Evolutionary conservation across 2,888 invertebrate species (phyloP).

Genomic region (Micoletzkya japonica): DNA sequence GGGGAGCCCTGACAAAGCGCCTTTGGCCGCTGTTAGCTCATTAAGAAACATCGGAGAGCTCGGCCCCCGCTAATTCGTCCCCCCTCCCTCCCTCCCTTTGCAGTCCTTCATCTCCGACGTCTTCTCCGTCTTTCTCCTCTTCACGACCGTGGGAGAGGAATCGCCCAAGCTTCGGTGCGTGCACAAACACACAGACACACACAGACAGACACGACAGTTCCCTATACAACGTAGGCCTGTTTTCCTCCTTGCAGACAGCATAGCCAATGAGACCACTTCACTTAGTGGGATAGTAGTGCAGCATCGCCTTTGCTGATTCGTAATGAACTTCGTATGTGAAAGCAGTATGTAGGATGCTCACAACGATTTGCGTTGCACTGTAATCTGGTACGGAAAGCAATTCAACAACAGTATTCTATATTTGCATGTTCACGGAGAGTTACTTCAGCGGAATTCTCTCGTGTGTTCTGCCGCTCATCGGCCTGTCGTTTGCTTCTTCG

Average conservation of each 20-base stretch:
- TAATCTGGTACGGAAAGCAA: too few species aligned
- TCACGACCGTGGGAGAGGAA: constrained; percentile 54
- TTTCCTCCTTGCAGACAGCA: too few species aligned
- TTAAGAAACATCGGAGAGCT: background rate
- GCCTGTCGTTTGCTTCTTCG: constrained; percentile 47
- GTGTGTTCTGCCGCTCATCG: constrained; percentile 44
- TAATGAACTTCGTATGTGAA: too few species aligned
- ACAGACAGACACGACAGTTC: background rate
- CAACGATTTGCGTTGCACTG: too few species aligned
- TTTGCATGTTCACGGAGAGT: background rate
- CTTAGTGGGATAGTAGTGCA: too few species aligned
- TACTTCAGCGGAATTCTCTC: constrained; percentile 43
- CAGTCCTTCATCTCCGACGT: constrained; percentile 59
- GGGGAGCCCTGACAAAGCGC: too few species aligned
- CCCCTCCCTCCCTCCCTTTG: constrained; percentile 12
- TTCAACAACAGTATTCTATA: too few species aligned
- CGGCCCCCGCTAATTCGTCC: background rate
- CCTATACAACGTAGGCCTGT: background rate
- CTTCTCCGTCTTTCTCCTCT: constrained; percentile 54
- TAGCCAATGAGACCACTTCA: too few species aligned
- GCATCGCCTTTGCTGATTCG: too few species aligned
- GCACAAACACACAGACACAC: background rate
- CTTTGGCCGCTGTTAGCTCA: too few species aligned
- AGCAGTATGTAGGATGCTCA: too few species aligned
- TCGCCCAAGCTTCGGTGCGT: constrained; percentile 45